Evolutionary conservation across 2,888 invertebrate species (phyloP).

Genomic region (Drosophila paranaensis): DNA sequence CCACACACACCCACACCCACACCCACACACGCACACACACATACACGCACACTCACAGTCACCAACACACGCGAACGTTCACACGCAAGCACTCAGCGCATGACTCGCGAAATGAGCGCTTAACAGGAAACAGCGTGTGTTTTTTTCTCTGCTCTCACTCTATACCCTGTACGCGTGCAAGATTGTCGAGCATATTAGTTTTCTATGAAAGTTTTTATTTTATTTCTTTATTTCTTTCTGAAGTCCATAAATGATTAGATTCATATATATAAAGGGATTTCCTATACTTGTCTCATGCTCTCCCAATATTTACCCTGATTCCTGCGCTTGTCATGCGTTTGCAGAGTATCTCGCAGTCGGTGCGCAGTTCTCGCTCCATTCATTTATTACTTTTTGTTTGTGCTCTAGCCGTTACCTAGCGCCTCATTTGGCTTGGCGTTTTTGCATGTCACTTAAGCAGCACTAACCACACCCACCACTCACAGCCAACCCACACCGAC

Average conservation of each 20-base stretch:
- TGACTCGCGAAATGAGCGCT: slow-evolving; percentile 49
- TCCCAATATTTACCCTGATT: too few relatives aligned
- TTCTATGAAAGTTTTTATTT: not conserved
- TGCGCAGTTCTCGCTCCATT: not conserved
- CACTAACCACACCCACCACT: slow-evolving; percentile 17
- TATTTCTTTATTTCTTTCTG: too few relatives aligned
- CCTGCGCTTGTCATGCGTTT: not conserved
- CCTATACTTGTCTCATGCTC: too few relatives aligned
- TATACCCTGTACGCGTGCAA: not conserved
- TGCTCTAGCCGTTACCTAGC: slow-evolving; percentile 18
- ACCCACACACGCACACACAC: slow-evolving; percentile 13
- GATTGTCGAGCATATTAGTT: not conserved
- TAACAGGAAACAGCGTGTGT: slow-evolving; percentile 26
- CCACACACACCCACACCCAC: slow-evolving; percentile 6
- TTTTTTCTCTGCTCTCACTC: not conserved
- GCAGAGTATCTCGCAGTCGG: not conserved
- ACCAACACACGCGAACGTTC: slow-evolving; percentile 4
- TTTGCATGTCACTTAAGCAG: slow-evolving; percentile 49
- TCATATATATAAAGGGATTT: too few relatives aligned
- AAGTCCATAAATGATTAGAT: too few relatives aligned
- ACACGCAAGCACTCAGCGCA: slow-evolving; percentile 42
- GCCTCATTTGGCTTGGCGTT: slow-evolving; percentile 40
- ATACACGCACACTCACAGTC: slow-evolving; percentile 5
- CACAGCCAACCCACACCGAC: not conserved
- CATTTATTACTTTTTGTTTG: slow-evolving; percentile 2